Conservation (phyloP, 2,888 invertebrate genomes). For the Melolontha melolontha region DNA sequence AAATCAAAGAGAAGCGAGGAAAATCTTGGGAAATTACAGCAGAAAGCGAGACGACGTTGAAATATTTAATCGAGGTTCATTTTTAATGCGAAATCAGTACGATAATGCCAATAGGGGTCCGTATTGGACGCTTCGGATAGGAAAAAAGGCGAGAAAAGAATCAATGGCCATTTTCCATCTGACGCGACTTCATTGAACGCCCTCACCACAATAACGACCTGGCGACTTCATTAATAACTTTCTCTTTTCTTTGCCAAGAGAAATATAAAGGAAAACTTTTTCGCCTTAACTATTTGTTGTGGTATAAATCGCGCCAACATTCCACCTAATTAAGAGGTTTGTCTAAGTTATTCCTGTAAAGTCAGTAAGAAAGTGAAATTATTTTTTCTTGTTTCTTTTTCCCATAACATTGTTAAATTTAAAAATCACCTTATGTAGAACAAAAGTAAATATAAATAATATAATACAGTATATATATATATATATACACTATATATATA, state of each 20-base stretch:
- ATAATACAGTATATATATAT: too few species aligned
- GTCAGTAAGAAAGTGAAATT: neutral
- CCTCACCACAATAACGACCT: slow-evolving; percentile 7
- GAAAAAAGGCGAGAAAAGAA: slow-evolving; percentile 14
- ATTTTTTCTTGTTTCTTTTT: neutral
- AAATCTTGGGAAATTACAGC: slow-evolving; percentile 1
- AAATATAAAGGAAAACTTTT: slow-evolving; percentile 23
- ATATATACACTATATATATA: too few species aligned
- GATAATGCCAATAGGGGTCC: slow-evolving; percentile 11
- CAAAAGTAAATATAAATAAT: too few species aligned
- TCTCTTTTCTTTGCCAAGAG: slow-evolving; percentile 18
- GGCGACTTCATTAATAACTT: slow-evolving; percentile 39
- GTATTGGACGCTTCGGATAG: slow-evolving; percentile 10
- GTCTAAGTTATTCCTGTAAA: neutral
- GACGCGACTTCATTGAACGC: slow-evolving; percentile 12
- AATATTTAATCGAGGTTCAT: slow-evolving; percentile 14
- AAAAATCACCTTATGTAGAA: too few species aligned
- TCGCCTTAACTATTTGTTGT: slow-evolving; percentile 22
- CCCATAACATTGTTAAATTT: too few species aligned
- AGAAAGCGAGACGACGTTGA: slow-evolving; percentile 2
- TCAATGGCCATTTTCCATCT: slow-evolving; percentile 14
- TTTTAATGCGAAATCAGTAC: slow-evolving; percentile 22
- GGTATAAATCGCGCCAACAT: slow-evolving; percentile 16
- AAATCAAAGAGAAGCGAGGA: neutral
- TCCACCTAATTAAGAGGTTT: slow-evolving; percentile 5